phyloP scores from a whole-genome alignment of 2,888 invertebrate species.

The Stenolophus ochropezus region DNA sequence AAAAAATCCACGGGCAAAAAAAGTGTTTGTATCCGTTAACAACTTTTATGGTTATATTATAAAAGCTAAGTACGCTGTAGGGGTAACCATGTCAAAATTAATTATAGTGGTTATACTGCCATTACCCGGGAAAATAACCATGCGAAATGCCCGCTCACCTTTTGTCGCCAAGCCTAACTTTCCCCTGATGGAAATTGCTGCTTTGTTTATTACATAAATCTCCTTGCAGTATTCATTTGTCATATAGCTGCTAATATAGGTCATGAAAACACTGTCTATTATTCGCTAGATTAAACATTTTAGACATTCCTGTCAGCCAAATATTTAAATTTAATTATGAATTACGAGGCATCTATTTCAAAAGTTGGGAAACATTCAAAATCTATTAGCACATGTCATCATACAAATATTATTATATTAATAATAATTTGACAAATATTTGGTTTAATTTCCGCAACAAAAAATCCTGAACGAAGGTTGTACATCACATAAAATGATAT shows the following conservation, averaged over 20 bases:
- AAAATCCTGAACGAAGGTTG: too few species aligned
- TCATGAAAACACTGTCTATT: neutral
- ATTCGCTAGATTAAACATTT: neutral
- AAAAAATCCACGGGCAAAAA: slow-evolving; percentile 4
- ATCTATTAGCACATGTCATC: neutral
- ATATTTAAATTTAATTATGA: neutral
- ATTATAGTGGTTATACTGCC: slow-evolving; percentile 43
- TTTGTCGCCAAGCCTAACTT: slow-evolving; percentile 24
- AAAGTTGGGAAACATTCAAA: neutral
- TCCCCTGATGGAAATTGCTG: slow-evolving; percentile 17
- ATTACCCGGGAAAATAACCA: slow-evolving; percentile 32
- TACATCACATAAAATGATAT: too few species aligned
- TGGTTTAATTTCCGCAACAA: too few species aligned
- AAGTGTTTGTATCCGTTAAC: slow-evolving; percentile 19
- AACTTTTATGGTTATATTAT: slow-evolving; percentile 38
- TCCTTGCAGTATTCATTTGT: slow-evolving; percentile 17
- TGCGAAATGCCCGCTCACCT: slow-evolving; percentile 32
- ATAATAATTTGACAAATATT: neutral
- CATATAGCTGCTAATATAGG: neutral
- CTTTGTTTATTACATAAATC: slow-evolving; percentile 31
- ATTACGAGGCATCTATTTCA: neutral
- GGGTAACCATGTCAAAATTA: slow-evolving; percentile 44
- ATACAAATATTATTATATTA: neutral
- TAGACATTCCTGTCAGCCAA: neutral
- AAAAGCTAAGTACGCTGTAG: slow-evolving; percentile 43